A percentile compares a stretch with the other conserved stretches of the same genome.
phyloP scores from a whole-genome alignment of 2,113 vertebrate species.

The Chaetodon auriga region DNA sequence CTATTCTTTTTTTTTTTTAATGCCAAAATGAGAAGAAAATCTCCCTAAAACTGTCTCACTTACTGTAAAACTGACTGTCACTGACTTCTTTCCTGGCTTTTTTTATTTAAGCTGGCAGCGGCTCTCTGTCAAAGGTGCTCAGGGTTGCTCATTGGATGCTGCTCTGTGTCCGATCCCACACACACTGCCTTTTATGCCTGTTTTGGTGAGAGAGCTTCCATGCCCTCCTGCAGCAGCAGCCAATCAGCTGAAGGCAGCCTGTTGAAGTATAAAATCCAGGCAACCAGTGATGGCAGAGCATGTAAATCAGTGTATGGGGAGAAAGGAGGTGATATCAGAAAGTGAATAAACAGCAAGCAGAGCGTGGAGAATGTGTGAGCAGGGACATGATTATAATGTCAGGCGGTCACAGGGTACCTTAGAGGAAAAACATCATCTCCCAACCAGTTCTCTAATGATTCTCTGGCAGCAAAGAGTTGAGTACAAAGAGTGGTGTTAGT shows the following conservation, averaged over 20 bases:
- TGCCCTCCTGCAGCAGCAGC: conserved; percentile 48
- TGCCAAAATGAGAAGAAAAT: not conserved
- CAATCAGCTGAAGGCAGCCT: conserved; percentile 72
- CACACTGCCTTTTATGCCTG: conserved; percentile 74
- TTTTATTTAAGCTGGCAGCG: not conserved
- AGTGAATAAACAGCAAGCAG: conserved; percentile 39
- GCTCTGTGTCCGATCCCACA: conserved; percentile 29
- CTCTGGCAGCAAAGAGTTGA: not conserved
- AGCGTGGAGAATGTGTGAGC: conserved; percentile 33
- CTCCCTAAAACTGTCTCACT: not conserved
- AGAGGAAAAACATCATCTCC: not conserved
- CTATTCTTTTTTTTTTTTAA: conserved; percentile 1
- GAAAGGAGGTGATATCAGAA: conserved; percentile 37
- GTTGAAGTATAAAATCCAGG: conserved; percentile 40
- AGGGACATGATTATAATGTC: conserved; percentile 35
- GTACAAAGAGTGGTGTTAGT: not conserved
- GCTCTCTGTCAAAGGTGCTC: conserved; percentile 8
- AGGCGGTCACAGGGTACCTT: not conserved
- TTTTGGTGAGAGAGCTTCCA: conserved; percentile 61
- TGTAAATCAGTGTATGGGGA: conserved; percentile 63
- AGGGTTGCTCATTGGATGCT: conserved; percentile 22
- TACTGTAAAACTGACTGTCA: conserved; percentile 10
- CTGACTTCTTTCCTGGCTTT: not conserved
- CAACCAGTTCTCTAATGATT: not conserved
- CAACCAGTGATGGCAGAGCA: conserved; percentile 70